A percentile compares a stretch with the other conserved stretches of the same genome.
These are phyloP conservation scores for Delia radicum DNA, from an alignment of 1,140 invertebrate species.

Conservation along the genomic window DNA sequence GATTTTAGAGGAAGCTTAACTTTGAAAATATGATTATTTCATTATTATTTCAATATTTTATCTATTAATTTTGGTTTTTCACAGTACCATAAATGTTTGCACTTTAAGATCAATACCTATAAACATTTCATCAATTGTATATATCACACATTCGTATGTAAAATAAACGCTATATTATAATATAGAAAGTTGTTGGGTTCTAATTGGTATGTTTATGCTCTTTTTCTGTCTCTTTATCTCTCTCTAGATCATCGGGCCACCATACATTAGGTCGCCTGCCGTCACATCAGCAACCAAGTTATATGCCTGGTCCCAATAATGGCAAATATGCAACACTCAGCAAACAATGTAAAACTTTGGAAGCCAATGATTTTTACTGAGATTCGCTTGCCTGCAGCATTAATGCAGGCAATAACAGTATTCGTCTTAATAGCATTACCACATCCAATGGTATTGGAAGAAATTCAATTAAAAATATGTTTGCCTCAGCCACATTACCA, in stretches of 20 bases:
- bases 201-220: not conserved
- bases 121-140: not conserved
- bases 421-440: constrained; percentile 51
- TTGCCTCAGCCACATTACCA: constrained; percentile 49
- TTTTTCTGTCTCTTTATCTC: constrained; percentile 13
- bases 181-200: not conserved
- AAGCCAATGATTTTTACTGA: constrained; percentile 93
- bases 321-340: constrained; percentile 87
- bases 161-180: not conserved
- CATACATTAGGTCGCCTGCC: constrained; percentile 60
- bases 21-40: not conserved
- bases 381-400: constrained; percentile 65
- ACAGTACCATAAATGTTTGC: not conserved
- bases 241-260: constrained; percentile 50
- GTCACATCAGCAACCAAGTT: constrained; percentile 53
- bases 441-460: constrained; percentile 35
- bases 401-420: constrained; percentile 57
- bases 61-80: not conserved
- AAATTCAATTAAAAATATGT: constrained; percentile 52
- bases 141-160: not conserved
- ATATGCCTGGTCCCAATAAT: constrained; percentile 62
- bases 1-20: too few species aligned
- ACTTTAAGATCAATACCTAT: not conserved
- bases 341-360: constrained; percentile 93
- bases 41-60: not conserved